phyloP scores from a whole-genome alignment of 2,113 vertebrate species.

The Syngnathus floridae region DNA sequence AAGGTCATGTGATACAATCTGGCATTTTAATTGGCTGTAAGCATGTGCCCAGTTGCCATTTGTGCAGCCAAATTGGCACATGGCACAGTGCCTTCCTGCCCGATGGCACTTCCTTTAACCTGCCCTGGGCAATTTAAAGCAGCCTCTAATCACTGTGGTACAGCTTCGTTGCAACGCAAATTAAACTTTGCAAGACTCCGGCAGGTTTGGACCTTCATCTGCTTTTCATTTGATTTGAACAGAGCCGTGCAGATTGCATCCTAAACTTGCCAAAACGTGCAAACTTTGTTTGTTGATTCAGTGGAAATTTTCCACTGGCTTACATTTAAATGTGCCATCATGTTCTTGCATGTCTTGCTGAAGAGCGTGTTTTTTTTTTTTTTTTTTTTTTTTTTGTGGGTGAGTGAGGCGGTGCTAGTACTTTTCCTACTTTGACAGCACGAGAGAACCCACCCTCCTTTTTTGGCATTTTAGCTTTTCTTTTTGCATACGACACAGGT shows the following conservation, averaged over 20 bases:
- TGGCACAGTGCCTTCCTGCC: too few species aligned
- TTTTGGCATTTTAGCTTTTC: conserved; percentile 11
- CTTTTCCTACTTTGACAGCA: conserved; percentile 40
- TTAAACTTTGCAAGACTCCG: neutral
- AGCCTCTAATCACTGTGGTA: neutral
- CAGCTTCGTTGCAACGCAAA: neutral
- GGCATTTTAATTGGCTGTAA: too few species aligned
- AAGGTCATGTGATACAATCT: too few species aligned
- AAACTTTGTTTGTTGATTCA: neutral
- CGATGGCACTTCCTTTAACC: neutral
- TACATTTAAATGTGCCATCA: conserved; percentile 1
- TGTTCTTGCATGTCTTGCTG: conserved; percentile 27
- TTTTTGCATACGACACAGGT: conserved; percentile 2
- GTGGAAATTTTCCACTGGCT: conserved; percentile 17
- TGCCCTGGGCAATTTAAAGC: neutral
- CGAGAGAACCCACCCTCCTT: conserved; percentile 10
- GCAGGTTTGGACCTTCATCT: neutral
- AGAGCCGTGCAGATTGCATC: too few species aligned
- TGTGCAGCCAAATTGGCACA: too few species aligned
- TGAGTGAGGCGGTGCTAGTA: conserved; percentile 40
- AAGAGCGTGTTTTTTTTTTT: neutral
- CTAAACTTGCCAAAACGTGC: neutral
- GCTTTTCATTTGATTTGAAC: neutral
- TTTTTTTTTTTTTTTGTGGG: conserved; percentile 10
- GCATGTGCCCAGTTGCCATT: too few species aligned